Percentiles rank a stretch among this genome's conserved stretches.
Conservation (phyloP, 2,888 invertebrate genomes). For the Capitulum mitella region DNA sequence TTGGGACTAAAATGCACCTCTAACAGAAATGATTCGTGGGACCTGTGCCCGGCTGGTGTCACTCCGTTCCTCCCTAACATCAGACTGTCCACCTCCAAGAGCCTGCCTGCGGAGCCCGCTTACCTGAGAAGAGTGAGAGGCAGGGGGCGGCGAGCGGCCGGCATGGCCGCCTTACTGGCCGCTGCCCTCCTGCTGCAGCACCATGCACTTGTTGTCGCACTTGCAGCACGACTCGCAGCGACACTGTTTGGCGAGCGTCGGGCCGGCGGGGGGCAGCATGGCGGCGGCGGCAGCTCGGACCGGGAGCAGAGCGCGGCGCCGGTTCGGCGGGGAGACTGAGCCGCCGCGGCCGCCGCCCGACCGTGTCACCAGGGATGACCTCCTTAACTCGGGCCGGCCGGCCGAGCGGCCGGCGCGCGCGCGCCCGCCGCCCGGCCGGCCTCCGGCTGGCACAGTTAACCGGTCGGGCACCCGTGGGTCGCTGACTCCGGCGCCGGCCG, state of each 20-base stretch:
- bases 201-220: constrained; percentile 12
- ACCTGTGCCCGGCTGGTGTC: no score
- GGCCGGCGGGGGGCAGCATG: background rate
- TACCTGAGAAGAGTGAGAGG: no score
- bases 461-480: background rate
- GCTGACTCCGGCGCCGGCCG: background rate
- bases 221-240: constrained; percentile 21
- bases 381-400: no score
- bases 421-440: no score
- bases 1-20: no score
- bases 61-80: no score
- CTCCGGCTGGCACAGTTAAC: constrained; percentile 2
- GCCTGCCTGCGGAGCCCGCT: no score
- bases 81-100: no score
- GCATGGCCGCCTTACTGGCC: constrained; percentile 16
- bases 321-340: constrained; percentile 10
- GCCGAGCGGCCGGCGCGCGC: background rate
- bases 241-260: background rate
- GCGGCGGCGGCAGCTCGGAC: background rate
- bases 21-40: no score
- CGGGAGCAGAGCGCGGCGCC: no score
- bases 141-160: background rate
- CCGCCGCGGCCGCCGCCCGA: background rate
- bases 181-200: constrained; percentile 19
- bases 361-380: constrained; percentile 16